These are phyloP conservation scores for Ditylenchus dipsaci DNA, from an alignment of 1,140 invertebrate genomes.

Conservation along the genomic window DNA sequence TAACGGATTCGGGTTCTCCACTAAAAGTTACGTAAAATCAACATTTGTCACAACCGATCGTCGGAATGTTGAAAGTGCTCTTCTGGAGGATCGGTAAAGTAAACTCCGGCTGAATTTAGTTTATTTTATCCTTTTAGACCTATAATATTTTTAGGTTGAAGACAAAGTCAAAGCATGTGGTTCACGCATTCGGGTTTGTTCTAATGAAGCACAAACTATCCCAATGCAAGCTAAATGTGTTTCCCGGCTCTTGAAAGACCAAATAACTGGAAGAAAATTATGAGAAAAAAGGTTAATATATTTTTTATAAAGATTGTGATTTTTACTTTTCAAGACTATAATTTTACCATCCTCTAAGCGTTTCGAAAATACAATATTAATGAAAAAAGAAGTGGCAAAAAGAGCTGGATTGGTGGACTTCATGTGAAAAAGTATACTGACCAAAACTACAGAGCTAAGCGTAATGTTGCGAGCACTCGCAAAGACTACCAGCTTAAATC, in stretches of 20 bases:
- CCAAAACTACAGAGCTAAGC: not conserved
- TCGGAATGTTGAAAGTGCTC: too few species aligned
- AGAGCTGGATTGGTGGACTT: too few species aligned
- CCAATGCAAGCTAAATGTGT: constrained; percentile 31
- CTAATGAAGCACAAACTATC: constrained; percentile 16
- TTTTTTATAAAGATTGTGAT: too few species aligned
- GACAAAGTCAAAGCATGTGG: constrained; percentile 9
- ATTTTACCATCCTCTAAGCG: not conserved
- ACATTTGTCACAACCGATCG: too few species aligned
- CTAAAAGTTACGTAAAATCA: too few species aligned
- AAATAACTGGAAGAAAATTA: constrained; percentile 8
- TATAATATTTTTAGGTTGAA: constrained; percentile 18
- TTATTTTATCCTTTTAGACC: too few species aligned
- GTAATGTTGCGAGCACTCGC: not conserved
- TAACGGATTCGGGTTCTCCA: too few species aligned
- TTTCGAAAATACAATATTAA: not conserved
- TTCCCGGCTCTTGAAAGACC: constrained; percentile 15
- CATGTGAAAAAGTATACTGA: not conserved
- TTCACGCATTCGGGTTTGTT: constrained; percentile 30
- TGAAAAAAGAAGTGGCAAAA: too few species aligned
- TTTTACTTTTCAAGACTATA: not conserved
- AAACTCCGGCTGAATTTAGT: too few species aligned
- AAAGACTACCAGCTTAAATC: not conserved
- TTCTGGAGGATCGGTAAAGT: too few species aligned
- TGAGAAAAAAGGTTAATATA: not conserved